Evolutionary conservation across 2,113 vertebrate species (phyloP), one percentile per base, ranked within the genome.

Genomic region (Chaetodon trifascialis): DNA sequence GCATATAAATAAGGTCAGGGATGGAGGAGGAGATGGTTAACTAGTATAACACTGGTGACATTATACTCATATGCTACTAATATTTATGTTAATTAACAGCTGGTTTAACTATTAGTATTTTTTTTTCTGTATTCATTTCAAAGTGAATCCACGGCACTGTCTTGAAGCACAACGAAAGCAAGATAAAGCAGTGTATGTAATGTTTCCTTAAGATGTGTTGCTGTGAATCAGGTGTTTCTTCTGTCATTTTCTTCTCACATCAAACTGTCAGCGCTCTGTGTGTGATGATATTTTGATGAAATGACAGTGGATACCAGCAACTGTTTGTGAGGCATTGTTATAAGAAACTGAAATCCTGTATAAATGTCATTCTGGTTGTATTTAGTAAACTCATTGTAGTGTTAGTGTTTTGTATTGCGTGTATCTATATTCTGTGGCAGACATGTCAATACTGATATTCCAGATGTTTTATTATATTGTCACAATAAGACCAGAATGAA

Each of bases 401-500:
- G 56, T 85, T 82, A 63, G 80, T 90, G 65, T 90, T 88, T 88
- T 76, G 60, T 86, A 84, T 64, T 76, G 80, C 42, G 63, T 65
- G 73, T 84, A 68, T 76, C 69, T 88, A 44, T 81, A 44, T 76
- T 86, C 63, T 85, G 73, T 87, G 71, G 76, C 76, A 34, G 85
- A 70, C 1, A 71, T 73, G 79, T 76, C 68, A 73, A 55, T 83
- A 62, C 40, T 88, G 49, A 66, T 87, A 71, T 81, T 78, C 23
- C 14, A 25, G 16, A 40, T 69, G n/a, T 54, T 55, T 42, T 73
- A 12, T 82, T 71, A 47, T 65, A 60, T 58, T 67, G 76, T 78
- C 54, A 71, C 46, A 86, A 11, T 72, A 30, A 74, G 83, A 88
- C 86, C 85, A 87, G 73, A 87, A 51, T 88, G 88, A 91, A 91